Base-by-base conservation (phyloP, 2,888 invertebrate genomes). In the Balanococcus diminutus region DNA sequence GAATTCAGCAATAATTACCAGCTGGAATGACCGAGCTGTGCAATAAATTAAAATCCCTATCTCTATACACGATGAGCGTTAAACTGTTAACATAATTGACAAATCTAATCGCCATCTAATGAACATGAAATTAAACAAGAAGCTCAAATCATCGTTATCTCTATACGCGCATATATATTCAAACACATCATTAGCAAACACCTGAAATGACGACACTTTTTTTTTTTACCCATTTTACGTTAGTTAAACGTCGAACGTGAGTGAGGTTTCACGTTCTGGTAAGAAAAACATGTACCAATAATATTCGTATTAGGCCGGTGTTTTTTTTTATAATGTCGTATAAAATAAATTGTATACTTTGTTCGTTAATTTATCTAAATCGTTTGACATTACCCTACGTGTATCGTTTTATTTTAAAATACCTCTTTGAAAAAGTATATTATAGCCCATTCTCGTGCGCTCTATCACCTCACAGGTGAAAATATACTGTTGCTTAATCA, bases 41-140 rank as follows among this genome's bases (percentile, higher is more conserved):
- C 22, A 22, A 56, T 56, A 56, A 56, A 56, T 56, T 56, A 22
- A 56, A 56, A 42, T 14, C 11, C 42, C 14, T 9, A 42, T 42
- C 42, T 42, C n/a, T n/a, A n/a, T n/a, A n/a, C n/a, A n/a, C n/a
- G n/a, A n/a, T n/a, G 22, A 56, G 56, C 56, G 56, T 56, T 22
- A 56, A 56, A 56, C 56, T 56, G 56, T 56, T 56, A 56, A 56
- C 56, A 56, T 56, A 56, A 56, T 56, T 56, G 56, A 56, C 56
- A 56, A 56, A 56, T 56, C 56, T 56, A 56, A 56, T 56, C 56
- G 56, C 56, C 56, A 56, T 56, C 56, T 56, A 56, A 56, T 22
- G 56, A 56, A 56, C 56, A 56, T 22, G 56, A 19, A 56, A 56
- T 56, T 22, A 56, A 56, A 56, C 56, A 22, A 56, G 56, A 56